Evolutionary conservation across 2,888 invertebrate species (phyloP).

Genomic region (Cantharis lateralis): DNA sequence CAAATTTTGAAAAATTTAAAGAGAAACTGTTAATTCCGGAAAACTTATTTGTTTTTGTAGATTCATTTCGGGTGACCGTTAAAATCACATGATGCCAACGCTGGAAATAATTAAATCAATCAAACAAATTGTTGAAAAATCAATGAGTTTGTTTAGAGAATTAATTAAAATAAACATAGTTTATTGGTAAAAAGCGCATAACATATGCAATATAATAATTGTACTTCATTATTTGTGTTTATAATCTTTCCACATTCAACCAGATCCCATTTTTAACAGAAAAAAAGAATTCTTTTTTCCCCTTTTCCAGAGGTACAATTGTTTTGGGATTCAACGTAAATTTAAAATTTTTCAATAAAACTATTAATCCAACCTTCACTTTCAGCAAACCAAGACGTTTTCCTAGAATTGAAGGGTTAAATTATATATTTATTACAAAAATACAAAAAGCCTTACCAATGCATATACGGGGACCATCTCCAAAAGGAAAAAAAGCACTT

Average conservation of each 20-base stretch:
- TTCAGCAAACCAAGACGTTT: not conserved
- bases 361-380: not conserved
- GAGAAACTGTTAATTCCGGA: too few species aligned
- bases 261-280: not conserved
- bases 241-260: not conserved
- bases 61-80: too few species aligned
- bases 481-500: constrained; percentile 50
- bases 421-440: not conserved
- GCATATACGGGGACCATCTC: constrained; percentile 63
- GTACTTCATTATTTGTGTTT: too few species aligned
- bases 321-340: not conserved
- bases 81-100: too few species aligned
- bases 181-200: too few species aligned
- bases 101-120: too few species aligned
- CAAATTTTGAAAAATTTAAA: too few species aligned
- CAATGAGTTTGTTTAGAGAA: too few species aligned
- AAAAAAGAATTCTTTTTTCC: not conserved
- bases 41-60: too few species aligned
- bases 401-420: not conserved
- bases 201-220: too few species aligned
- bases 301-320: not conserved
- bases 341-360: not conserved
- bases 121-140: too few species aligned
- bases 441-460: constrained; percentile 53
- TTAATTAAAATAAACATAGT: too few species aligned